A percentile compares a stretch with the other conserved stretches of the same genome.
Conservation (phyloP, 2,113 vertebrate species). For the Butorides virescens region DNA sequence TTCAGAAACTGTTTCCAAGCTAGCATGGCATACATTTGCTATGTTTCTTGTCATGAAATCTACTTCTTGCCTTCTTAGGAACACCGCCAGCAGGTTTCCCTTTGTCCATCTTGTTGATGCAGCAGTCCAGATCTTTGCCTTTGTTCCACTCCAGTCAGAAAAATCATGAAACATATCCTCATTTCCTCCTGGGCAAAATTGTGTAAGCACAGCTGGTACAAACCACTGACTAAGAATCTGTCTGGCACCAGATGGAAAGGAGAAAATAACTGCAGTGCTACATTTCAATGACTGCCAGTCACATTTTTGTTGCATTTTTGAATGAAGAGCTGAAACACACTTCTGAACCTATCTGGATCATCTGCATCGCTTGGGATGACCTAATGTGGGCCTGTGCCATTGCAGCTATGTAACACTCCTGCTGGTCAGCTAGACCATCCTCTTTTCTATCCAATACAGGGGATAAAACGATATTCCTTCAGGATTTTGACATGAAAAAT, state of each 20-base stretch:
- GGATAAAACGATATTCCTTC: neutral
- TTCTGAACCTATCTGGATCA: neutral
- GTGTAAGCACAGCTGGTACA: neutral
- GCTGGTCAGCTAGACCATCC: neutral
- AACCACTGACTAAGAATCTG: neutral
- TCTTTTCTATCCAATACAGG: neutral
- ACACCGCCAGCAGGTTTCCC: neutral
- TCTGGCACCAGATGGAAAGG: neutral
- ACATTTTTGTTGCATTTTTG: neutral
- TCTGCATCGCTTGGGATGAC: neutral
- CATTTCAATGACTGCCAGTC: neutral
- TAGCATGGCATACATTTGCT: neutral
- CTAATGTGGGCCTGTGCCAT: neutral
- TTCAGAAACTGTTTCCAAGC: neutral
- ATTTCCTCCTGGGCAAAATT: neutral
- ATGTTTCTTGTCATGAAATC: neutral
- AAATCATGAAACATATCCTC: neutral
- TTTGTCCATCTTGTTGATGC: neutral
- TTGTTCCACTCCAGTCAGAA: neutral
- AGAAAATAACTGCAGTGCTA: neutral
- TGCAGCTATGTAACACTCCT: neutral
- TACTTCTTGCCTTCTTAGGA: neutral
- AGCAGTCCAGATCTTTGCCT: slow-evolving; percentile 8
- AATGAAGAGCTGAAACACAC: neutral
- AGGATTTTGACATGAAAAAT: neutral